A percentile compares a stretch with the other conserved stretches of the same genome.
These are phyloP conservation scores for Aspidapion aeneum DNA, from an alignment of 2,888 invertebrate species.

Conservation along the genomic window DNA sequence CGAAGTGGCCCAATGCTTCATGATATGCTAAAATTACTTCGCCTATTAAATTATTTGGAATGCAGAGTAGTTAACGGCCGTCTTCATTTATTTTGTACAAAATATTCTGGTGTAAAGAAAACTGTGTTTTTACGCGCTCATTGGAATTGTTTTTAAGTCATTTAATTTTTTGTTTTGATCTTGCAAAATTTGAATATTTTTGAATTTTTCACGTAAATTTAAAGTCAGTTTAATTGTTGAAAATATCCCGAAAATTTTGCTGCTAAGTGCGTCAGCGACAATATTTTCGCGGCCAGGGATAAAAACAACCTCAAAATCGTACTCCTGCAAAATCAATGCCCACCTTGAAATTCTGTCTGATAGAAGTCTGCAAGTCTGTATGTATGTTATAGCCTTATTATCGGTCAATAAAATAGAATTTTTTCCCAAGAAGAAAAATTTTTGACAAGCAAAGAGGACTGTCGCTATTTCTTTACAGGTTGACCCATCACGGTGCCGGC, in stretches of 20 bases:
- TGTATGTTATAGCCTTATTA: neutral
- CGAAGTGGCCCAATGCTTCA: too few relatives aligned
- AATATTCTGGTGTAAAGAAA: slow-evolving; percentile 5
- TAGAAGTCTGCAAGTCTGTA: neutral
- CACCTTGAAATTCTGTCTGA: neutral
- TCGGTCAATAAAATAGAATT: neutral
- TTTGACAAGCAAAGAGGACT: neutral
- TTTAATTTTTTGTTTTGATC: slow-evolving; percentile 1
- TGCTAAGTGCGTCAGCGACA: slow-evolving; percentile 5
- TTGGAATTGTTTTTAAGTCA: neutral
- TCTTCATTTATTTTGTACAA: too few relatives aligned
- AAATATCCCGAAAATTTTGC: neutral
- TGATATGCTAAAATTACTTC: too few relatives aligned
- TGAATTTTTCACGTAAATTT: neutral
- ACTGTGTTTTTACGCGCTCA: neutral
- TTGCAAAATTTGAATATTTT: neutral
- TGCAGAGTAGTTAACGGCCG: slow-evolving; percentile 9
- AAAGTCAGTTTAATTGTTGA: neutral
- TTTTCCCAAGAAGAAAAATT: neutral
- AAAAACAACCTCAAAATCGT: neutral
- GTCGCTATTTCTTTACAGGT: neutral
- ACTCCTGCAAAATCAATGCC: neutral
- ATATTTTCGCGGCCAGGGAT: neutral
- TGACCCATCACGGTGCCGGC: neutral
- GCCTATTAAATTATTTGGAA: too few relatives aligned